phyloP scores from a whole-genome alignment of 64 coral and sea anemone species.

The Hydrozoanthus tunicans region DNA sequence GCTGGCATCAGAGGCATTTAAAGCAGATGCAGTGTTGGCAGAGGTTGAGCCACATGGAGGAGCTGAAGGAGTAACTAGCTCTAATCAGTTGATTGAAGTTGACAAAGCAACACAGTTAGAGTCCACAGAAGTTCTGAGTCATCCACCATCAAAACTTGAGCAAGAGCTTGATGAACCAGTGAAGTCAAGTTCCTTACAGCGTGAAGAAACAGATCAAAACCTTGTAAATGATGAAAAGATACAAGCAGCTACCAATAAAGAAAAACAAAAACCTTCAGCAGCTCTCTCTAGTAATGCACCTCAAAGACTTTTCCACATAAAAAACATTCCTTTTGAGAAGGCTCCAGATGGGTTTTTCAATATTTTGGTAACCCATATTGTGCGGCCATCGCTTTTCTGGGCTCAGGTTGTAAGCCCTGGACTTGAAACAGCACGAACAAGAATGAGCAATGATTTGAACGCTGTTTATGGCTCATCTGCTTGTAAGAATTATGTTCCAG shows the following conservation, averaged over 20 bases:
- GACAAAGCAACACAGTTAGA: not conserved
- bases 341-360: conserved; percentile 40
- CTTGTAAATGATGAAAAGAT: not conserved
- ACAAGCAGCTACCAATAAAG: not conserved
- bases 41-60: not conserved
- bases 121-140: not conserved
- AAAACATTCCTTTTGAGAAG: conserved; percentile 34
- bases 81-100: not conserved
- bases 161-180: not conserved
- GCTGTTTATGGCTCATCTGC: conserved; percentile 52
- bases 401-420: conserved; percentile 51
- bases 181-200: not conserved
- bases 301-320: conserved; percentile 46
- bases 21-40: not conserved
- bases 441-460: conserved; percentile 51
- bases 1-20: not conserved
- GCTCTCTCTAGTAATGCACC: not conserved
- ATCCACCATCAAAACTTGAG: not conserved
- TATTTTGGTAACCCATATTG: conserved; percentile 62
- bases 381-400: conserved; percentile 73
- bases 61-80: not conserved
- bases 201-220: not conserved
- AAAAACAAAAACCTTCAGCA: not conserved
- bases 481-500: conserved; percentile 79
- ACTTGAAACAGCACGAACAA: conserved; percentile 42